Evolutionary conservation across 2,888 invertebrate species (phyloP).

Genomic region (Helobdella robusta): DNA sequence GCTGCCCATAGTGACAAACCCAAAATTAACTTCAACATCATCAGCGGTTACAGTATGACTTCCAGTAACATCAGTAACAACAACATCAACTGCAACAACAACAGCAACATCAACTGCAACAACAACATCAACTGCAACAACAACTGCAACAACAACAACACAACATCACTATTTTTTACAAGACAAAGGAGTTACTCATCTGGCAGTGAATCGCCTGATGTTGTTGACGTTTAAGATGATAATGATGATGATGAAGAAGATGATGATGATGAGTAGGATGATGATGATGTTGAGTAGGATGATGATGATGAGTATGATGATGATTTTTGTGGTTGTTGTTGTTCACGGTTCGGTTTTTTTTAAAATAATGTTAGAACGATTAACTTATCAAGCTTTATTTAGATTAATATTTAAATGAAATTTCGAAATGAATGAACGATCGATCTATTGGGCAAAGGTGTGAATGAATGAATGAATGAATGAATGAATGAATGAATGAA

Average conservation of each 20-base stretch:
- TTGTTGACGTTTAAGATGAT: constrained; percentile 19
- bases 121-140: too few species aligned
- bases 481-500: too few species aligned
- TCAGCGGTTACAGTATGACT: background rate
- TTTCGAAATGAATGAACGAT: too few species aligned
- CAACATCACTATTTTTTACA: background rate
- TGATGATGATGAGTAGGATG: background rate
- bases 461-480: too few species aligned
- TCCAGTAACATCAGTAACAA: background rate
- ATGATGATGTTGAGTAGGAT: background rate
- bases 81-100: background rate
- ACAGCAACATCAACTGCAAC: background rate
- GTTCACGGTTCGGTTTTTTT: too few species aligned
- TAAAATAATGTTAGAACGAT: too few species aligned
- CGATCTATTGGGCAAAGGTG: too few species aligned
- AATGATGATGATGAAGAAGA: background rate
- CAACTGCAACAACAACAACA: too few species aligned
- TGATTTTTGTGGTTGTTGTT: too few species aligned
- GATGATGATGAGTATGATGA: too few species aligned
- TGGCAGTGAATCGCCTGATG: constrained; percentile 21
- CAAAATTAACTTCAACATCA: background rate
- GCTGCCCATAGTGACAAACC: background rate
- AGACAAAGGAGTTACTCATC: background rate
- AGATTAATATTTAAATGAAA: too few species aligned
- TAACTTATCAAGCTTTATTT: too few species aligned